A percentile compares a stretch with the other conserved stretches of the same genome.
Evolutionary conservation across 2,888 invertebrate genomes (phyloP).

Genomic region (Aphidoletes aphidimyza): DNA sequence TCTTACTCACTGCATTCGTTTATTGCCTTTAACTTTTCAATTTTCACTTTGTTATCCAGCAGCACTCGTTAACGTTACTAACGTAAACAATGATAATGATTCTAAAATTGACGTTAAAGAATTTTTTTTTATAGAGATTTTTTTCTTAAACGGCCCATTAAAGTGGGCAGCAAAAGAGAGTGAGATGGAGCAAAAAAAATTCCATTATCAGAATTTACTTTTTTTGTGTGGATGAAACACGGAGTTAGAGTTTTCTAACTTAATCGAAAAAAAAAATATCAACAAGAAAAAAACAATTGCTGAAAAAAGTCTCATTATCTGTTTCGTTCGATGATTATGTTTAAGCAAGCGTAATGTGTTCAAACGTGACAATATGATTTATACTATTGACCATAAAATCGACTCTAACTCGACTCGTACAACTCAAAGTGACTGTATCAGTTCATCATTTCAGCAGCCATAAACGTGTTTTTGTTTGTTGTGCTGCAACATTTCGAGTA

Average conservation of each 20-base stretch:
- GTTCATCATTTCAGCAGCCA: background rate
- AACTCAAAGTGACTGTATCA: background rate
- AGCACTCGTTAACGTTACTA: background rate
- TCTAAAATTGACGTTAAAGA: background rate
- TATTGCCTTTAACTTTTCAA: background rate
- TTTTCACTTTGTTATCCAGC: background rate
- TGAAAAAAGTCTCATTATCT: background rate
- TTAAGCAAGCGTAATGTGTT: background rate
- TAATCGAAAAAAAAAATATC: too few species aligned
- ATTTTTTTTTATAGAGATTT: background rate
- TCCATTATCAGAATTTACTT: too few species aligned
- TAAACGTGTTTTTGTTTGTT: background rate
- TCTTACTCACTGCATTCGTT: too few species aligned
- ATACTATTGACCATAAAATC: background rate
- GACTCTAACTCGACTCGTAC: background rate
- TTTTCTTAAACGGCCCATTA: background rate
- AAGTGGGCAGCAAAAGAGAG: background rate
- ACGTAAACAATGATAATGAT: slow-evolving; percentile 23
- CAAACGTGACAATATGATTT: background rate
- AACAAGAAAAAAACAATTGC: too few species aligned
- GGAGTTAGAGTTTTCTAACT: too few species aligned
- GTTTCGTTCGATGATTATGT: background rate
- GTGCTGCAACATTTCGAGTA: background rate
- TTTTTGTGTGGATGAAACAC: too few species aligned
- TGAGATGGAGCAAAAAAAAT: too few species aligned